Base-by-base conservation (phyloP, 2,113 vertebrate species). In the Cinclus cinclus region DNA sequence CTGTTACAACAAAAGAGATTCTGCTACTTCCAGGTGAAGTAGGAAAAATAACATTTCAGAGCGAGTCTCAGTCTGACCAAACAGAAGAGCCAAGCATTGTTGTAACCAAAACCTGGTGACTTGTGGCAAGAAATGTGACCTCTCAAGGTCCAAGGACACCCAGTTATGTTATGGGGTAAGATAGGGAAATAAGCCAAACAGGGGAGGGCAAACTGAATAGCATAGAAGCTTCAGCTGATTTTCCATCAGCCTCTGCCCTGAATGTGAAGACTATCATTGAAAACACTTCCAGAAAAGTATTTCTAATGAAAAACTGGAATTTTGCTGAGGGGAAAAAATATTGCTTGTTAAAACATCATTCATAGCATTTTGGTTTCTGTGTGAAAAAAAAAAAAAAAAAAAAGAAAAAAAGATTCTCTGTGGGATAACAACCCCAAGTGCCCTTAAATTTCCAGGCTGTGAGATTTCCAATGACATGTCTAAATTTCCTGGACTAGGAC, bases 361-460 rank as follows among this genome's bases (percentile, higher is more conserved):
- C 21, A 42, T 16, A 77, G 39, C 9, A 37, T 44, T 15, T 10
- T 77, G 18, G 0, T 8, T 87, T 78, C 50, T 39, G 24, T 75
- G n/a, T 64, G 33, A 50, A 67, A 89, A 91, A 90, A 56, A 89
- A 91, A 90, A 56, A 17, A 44, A 28, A 52, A 52, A 12, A 42
- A 80, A 52, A 52, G 10, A 42, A 80, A 81, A 28, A 3, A 50
- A 56, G 9, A 24, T 65, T 49, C 3, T 59, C 28, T 59, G 14
- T 21, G 11, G 37, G 11, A 13, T 23, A 69, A 35, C 52, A 28
- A 16, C 4, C 5, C 1, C 5, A 10, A 0, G 0, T 30, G 31
- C 44, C 25, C 33, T 58, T 93, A 7, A 47, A 70, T 78, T 87
- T 93, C 46, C 11, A 20, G 25, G 20, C 46, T 62, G 20, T 71